Percentiles rank a stretch among this genome's conserved stretches.
Evolutionary conservation across 2,113 vertebrate genomes (phyloP).

Genomic region (Zosterops hypoxanthus): DNA sequence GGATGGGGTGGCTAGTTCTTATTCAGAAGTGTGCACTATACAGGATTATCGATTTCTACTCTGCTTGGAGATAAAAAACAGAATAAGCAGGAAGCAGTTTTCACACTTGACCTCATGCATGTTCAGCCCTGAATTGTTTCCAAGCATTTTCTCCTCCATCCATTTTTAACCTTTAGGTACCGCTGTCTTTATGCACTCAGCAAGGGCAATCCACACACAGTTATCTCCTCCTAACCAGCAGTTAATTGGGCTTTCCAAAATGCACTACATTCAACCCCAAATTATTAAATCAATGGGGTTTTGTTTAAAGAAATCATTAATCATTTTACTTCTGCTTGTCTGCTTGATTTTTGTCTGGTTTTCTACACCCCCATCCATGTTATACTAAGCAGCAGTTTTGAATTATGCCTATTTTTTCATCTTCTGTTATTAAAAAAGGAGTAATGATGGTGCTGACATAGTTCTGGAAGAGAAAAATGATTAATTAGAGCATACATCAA

Average conservation of each 20-base stretch:
- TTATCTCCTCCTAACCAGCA: not conserved
- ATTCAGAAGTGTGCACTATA: slow-evolving; percentile 9
- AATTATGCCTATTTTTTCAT: not conserved
- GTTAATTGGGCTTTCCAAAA: slow-evolving; percentile 22
- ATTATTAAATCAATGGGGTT: slow-evolving; percentile 18
- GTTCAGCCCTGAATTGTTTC: slow-evolving; percentile 14
- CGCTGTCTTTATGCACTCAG: not conserved
- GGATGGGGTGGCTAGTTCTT: slow-evolving; percentile 26
- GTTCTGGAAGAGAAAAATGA: not conserved
- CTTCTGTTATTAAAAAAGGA: not conserved
- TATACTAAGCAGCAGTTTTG: not conserved
- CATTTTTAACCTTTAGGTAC: slow-evolving; percentile 26
- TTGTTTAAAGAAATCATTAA: not conserved
- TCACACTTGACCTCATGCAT: slow-evolving; percentile 43
- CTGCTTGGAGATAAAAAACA: slow-evolving; percentile 31
- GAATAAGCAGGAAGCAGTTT: slow-evolving; percentile 30
- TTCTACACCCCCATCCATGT: not conserved
- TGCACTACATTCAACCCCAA: not conserved
- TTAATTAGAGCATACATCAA: not conserved
- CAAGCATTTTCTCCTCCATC: slow-evolving; percentile 1
- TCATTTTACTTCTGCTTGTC: not conserved
- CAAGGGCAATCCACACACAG: not conserved
- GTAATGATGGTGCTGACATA: not conserved
- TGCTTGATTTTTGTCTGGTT: not conserved
- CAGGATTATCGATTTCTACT: slow-evolving; percentile 47